A percentile compares a stretch with the other conserved stretches of the same genome.
Conservation (phyloP, 2,113 vertebrate genomes). For the Nesoenas mayeri region DNA sequence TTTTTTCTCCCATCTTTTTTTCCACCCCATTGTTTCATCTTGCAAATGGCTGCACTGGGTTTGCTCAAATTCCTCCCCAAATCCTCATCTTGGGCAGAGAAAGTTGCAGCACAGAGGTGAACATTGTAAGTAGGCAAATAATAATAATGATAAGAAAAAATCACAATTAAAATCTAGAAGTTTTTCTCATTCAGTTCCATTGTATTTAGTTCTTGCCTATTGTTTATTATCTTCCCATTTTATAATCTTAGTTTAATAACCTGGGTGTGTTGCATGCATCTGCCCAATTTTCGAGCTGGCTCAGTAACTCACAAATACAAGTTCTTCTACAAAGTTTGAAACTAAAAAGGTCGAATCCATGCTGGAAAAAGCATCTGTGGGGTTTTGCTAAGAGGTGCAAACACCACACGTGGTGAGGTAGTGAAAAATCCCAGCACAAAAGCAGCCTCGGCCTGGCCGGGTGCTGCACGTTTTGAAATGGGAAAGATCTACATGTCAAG, state of each 20-base stretch:
- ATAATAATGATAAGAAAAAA: not conserved
- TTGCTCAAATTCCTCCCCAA: not conserved
- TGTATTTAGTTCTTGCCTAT: not conserved
- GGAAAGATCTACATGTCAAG: not conserved
- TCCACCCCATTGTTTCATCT: not conserved
- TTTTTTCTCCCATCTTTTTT: too few species aligned
- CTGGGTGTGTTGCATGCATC: not conserved
- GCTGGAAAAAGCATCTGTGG: not conserved
- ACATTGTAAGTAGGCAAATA: not conserved
- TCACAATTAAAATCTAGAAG: not conserved
- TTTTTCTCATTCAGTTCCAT: not conserved
- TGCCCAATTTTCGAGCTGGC: not conserved
- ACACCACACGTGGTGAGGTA: not conserved
- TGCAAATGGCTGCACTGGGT: not conserved
- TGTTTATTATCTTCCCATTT: not conserved
- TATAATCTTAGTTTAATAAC: not conserved
- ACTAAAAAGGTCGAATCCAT: not conserved
- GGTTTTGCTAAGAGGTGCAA: not conserved
- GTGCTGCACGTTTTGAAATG: not conserved
- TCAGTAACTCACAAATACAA: not conserved
- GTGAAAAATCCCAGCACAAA: fast-evolving
- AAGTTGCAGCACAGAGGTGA: not conserved
- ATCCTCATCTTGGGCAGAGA: not conserved
- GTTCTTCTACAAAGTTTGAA: not conserved
- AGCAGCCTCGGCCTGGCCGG: fast-evolving